These are phyloP conservation scores for Cataglyphis albicans DNA, from an alignment of 2,888 invertebrate species.

Conservation along the genomic window DNA sequence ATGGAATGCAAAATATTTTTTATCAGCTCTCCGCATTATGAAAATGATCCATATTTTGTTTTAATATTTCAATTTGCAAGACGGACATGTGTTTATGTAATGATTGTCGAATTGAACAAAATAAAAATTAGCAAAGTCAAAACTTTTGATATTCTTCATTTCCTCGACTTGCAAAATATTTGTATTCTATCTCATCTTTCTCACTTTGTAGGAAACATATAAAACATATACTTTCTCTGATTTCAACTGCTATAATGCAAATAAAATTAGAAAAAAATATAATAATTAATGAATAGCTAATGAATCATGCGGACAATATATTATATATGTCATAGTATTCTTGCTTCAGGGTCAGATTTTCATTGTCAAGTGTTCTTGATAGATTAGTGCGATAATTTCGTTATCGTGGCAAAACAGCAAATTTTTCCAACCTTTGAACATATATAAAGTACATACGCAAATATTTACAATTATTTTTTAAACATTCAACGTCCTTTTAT, in stretches of 20 bases:
- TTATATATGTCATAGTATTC: background rate
- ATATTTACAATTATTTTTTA: background rate
- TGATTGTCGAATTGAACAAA: background rate
- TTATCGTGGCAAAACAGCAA: slow-evolving; percentile 57
- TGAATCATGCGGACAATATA: background rate
- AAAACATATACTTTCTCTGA: slow-evolving; percentile 8
- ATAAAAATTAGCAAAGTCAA: background rate
- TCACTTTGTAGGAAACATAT: background rate
- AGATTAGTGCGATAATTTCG: slow-evolving; percentile 62
- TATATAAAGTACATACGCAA: background rate
- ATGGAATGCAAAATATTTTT: background rate
- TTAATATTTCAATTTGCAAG: background rate
- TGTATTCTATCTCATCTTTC: slow-evolving; percentile 1
- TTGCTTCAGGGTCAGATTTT: slow-evolving; percentile 66
- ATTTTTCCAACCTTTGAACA: slow-evolving; percentile 36
- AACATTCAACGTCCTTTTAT: slow-evolving; percentile 11
- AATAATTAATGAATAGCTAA: slow-evolving; percentile 14
- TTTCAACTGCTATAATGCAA: background rate
- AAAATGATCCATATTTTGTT: background rate
- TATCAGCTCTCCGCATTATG: background rate
- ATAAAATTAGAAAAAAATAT: background rate
- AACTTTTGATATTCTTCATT: background rate
- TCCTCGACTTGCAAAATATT: slow-evolving; percentile 6
- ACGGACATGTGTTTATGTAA: background rate
- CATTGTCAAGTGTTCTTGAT: slow-evolving; percentile 63